Evolutionary conservation across 2,113 vertebrate species (phyloP).

Genomic region (Prolemur simus): DNA sequence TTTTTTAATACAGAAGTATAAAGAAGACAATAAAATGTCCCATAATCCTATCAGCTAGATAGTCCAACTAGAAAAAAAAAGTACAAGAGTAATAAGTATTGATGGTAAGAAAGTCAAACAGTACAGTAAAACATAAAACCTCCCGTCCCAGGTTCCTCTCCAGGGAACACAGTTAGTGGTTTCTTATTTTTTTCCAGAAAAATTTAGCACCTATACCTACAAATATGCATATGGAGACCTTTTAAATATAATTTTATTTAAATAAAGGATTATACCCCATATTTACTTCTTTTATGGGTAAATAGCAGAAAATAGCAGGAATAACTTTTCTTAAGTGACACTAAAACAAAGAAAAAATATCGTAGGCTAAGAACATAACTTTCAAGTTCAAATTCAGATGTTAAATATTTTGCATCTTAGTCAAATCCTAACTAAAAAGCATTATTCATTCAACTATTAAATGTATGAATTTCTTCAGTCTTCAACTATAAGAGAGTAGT

Average conservation of each 20-base stretch:
- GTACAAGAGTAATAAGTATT: not conserved
- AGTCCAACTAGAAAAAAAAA: not conserved
- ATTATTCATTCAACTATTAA: not conserved
- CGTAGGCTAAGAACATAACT: not conserved
- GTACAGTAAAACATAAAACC: not conserved
- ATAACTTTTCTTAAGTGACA: not conserved
- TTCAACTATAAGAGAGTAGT: not conserved
- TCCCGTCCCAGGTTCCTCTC: not conserved
- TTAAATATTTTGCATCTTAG: not conserved
- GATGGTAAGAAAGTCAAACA: not conserved
- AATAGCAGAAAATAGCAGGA: not conserved
- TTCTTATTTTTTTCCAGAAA: not conserved
- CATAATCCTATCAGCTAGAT: not conserved
- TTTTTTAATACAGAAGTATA: not conserved
- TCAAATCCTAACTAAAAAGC: constrained; percentile 10
- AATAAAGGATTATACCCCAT: not conserved
- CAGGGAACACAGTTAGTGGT: not conserved
- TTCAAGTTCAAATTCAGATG: not conserved
- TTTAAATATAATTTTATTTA: not conserved
- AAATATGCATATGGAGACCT: not conserved
- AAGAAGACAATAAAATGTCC: not conserved
- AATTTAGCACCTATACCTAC: not conserved
- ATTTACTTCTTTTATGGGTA: not conserved
- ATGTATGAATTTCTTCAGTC: not conserved
- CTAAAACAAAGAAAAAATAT: not conserved